Evolutionary conservation across 92 coral and sea anemone species (phyloP).

Genomic region (Epizoanthus illoricatus): DNA sequence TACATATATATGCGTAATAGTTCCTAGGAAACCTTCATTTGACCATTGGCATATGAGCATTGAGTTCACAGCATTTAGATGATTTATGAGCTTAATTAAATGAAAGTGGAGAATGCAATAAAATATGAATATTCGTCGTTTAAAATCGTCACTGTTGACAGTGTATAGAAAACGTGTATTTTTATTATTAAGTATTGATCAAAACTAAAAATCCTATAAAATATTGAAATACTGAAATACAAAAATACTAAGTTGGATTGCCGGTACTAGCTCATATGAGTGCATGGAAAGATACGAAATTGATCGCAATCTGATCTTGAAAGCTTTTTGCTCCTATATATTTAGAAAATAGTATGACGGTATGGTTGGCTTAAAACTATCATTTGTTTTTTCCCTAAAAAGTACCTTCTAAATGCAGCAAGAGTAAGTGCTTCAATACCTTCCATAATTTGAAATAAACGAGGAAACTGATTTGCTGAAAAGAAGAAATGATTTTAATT

Average conservation of each 20-base stretch:
- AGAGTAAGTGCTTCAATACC: neutral
- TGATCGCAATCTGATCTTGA: neutral
- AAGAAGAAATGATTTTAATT: conserved; percentile 9
- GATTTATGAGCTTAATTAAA: conserved; percentile 35
- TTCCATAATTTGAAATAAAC: neutral
- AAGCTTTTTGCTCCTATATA: neutral
- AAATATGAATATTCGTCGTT: conserved; percentile 5
- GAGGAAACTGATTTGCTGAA: neutral
- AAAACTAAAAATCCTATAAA: too few relatives aligned
- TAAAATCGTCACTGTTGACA: neutral
- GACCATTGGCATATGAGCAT: conserved; percentile 33
- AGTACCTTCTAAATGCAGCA: neutral
- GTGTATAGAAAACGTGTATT: neutral
- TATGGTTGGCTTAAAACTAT: neutral
- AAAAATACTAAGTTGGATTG: too few relatives aligned
- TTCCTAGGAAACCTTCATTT: conserved; percentile 36
- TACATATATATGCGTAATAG: conserved; percentile 6
- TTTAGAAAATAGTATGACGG: neutral
- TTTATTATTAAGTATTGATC: neutral
- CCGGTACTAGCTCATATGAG: too few relatives aligned
- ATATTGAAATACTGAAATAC: too few relatives aligned
- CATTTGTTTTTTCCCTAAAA: neutral
- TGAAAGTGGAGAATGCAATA: conserved; percentile 1
- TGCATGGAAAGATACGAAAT: too few relatives aligned
- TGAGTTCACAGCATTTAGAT: conserved; percentile 16